Conservation (phyloP, 2,113 vertebrate species). For the Collichthys lucidus region DNA sequence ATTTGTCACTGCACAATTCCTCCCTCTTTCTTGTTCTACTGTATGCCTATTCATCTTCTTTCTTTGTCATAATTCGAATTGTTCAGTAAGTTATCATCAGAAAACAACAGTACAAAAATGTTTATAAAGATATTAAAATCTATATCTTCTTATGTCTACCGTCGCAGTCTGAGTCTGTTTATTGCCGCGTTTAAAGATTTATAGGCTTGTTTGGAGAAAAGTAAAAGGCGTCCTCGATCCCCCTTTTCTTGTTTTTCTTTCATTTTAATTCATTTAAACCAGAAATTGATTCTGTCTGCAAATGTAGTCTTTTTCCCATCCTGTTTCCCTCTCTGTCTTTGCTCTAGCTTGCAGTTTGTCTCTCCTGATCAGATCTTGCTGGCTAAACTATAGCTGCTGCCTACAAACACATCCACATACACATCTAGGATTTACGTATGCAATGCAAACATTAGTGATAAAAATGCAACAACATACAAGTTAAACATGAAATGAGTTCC, state of each 20-base stretch:
- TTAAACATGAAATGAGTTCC: conserved; percentile 10
- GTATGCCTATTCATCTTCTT: conserved; percentile 68
- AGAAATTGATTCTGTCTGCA: conserved; percentile 66
- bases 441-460: conserved; percentile 8
- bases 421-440: conserved; percentile 8
- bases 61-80: conserved; percentile 74
- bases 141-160: conserved; percentile 91
- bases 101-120: conserved; percentile 83
- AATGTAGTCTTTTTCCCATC: conserved; percentile 31
- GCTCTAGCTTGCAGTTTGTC: conserved; percentile 56
- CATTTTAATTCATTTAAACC: conserved; percentile 58
- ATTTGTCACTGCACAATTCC: conserved; percentile 76
- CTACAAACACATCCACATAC: conserved; percentile 28
- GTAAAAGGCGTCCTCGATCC: conserved; percentile 1
- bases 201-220: conserved; percentile 10
- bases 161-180: conserved; percentile 62
- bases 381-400: conserved; percentile 24
- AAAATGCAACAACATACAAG: background rate
- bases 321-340: conserved; percentile 47
- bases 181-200: conserved; percentile 39
- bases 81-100: conserved; percentile 82
- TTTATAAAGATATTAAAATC: conserved; percentile 93
- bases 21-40: conserved; percentile 51
- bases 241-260: conserved; percentile 10
- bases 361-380: conserved; percentile 52